These are phyloP conservation scores for Heteractis magnifica DNA, from an alignment of 92 coral and sea anemone genomes.

Conservation along the genomic window DNA sequence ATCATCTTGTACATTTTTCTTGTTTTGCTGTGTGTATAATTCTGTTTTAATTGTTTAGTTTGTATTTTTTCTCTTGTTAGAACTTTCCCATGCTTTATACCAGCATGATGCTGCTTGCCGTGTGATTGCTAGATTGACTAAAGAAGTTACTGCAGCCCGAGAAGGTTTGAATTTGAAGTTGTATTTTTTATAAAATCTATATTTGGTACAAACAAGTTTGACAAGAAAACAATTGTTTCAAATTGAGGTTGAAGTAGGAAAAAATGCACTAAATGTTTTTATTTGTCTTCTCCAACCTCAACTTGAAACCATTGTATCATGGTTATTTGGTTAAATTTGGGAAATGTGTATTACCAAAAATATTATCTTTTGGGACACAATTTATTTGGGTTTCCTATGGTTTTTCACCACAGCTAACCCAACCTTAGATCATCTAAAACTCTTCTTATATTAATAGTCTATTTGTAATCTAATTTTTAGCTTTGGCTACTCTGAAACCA, in stretches of 20 bases:
- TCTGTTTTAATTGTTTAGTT: neutral
- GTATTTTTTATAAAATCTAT: neutral
- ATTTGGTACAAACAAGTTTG: too few relatives aligned
- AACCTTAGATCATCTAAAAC: neutral
- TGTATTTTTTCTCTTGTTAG: conserved; percentile 33
- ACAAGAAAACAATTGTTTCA: too few relatives aligned
- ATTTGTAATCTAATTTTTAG: conserved; percentile 32
- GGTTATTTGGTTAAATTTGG: too few relatives aligned
- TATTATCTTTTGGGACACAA: too few relatives aligned
- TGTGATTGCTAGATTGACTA: conserved; percentile 96
- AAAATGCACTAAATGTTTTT: too few relatives aligned
- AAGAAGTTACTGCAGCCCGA: conserved; percentile 99
- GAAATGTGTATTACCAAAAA: too few relatives aligned
- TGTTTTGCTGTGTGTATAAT: too few relatives aligned
- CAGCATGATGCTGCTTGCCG: conserved; percentile 99
- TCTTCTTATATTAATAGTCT: neutral
- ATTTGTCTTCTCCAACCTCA: too few relatives aligned
- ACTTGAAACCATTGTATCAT: too few relatives aligned
- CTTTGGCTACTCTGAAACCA: conserved; percentile 97
- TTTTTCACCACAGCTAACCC: neutral
- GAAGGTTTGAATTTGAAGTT: conserved; percentile 64
- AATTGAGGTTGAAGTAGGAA: too few relatives aligned
- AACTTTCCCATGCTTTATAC: conserved; percentile 93
- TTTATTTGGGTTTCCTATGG: neutral
- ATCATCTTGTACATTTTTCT: too few relatives aligned